Evolutionary conservation across 2,113 vertebrate genomes (phyloP), one percentile per base, ranked within the genome.

Genomic region (Toxostoma redivivum): DNA sequence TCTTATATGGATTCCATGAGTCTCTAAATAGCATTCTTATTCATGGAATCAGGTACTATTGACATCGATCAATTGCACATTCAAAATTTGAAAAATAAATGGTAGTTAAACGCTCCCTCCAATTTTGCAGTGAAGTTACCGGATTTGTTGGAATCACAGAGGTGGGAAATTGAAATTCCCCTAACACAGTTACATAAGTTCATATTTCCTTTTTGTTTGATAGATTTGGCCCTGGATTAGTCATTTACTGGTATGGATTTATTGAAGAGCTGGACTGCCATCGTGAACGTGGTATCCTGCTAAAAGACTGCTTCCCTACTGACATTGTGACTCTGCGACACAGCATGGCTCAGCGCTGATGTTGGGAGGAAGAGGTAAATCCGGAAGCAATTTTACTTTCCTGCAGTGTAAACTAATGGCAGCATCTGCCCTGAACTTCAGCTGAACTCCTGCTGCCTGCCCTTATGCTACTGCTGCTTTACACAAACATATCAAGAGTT

Each of bases 221-320:
- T 97, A 99, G 99, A 95, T 99, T 99, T 91, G 99, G 99, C 31
- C 99, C 99, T 1, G 99, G 99, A 70, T 98, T 99, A 81, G 99
- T 99, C 92, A 99, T 99, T 98, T 99, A 99, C 94, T 99, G 99
- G 99, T 99, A 99, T 0, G 99, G 99, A 48, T 99, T 99, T 91
- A 99, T 99, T 73, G 98, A 98, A 56, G 99, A 99, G 94, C 97
- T 99, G 92, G 99, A 99, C 97, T 99, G 99, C 97, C 98, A 99
- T 96, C 98, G 99, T 51, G 98, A 99, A 79, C 97, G 99, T 87
- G 99, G 99, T 38, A 99, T 99, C 97, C 98, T 99, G 94, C 98
- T 99, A 48, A 99, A 99, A 97, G 99, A 99, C 97, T 98, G 98
- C 94, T 99, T 99, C 95, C 99, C 99, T n/a, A 98, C 98, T 13